Percentiles rank a stretch among this genome's conserved stretches.
Conservation (phyloP, 2,113 vertebrate species). For the Elephantulus edwardii region DNA sequence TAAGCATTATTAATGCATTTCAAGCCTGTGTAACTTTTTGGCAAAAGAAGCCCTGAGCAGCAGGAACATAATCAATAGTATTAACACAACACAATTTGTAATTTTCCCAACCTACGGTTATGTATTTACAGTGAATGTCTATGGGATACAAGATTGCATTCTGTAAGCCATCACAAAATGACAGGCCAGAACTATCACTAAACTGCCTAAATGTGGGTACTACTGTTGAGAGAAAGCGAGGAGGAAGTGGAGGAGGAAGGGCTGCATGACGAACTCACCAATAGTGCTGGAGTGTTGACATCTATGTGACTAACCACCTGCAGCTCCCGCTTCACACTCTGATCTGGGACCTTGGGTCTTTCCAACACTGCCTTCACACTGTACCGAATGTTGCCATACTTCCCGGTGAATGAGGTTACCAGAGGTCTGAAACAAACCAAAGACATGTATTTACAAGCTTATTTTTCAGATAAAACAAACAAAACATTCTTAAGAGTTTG, state of each 20-base stretch:
- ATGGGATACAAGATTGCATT: constrained; percentile 66
- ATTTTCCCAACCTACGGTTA: constrained; percentile 79
- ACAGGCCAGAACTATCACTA: constrained; percentile 41
- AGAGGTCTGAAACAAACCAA: constrained; percentile 83
- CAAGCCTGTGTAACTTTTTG: constrained; percentile 83
- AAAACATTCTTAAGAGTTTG: not conserved
- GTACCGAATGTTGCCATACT: constrained; percentile 87
- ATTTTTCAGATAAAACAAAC: not conserved
- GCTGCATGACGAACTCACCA: constrained; percentile 80
- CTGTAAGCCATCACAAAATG: constrained; percentile 75
- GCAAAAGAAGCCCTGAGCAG: constrained; percentile 78
- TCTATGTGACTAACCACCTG: constrained; percentile 87
- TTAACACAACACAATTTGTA: constrained; percentile 72
- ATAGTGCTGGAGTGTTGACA: constrained; percentile 86
- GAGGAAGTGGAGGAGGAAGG: not conserved
- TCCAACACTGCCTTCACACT: constrained; percentile 85
- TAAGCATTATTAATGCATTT: constrained; percentile 81
- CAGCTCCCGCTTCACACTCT: constrained; percentile 85
- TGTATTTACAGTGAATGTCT: constrained; percentile 79
- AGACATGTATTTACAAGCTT: not conserved
- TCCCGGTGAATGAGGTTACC: constrained; percentile 88
- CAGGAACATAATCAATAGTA: constrained; percentile 80
- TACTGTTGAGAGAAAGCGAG: not conserved
- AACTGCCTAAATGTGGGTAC: not conserved
- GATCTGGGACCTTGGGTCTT: constrained; percentile 81